Percentiles rank a stretch among this genome's conserved stretches.
These are phyloP conservation scores for Acromyrmex heyeri DNA, from an alignment of 1,140 invertebrate genomes.

Conservation along the genomic window DNA sequence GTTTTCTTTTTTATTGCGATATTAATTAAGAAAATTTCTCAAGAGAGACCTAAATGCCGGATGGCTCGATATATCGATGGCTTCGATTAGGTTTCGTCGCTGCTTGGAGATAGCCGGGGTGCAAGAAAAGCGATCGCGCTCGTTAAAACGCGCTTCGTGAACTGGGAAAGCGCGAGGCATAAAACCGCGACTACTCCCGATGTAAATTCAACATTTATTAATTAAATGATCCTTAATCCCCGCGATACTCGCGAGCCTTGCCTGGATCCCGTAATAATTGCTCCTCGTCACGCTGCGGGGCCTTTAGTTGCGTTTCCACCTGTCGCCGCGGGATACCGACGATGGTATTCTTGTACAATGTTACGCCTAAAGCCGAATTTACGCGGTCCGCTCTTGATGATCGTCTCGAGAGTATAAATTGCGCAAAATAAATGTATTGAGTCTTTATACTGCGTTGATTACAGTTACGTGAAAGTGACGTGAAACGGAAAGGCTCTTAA, in stretches of 20 bases:
- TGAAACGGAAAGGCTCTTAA: not conserved
- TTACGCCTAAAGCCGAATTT: slow-evolving; percentile 24
- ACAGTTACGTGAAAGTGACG: not conserved
- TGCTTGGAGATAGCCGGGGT: not conserved
- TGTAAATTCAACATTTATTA: slow-evolving; percentile 62
- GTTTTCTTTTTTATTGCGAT: not conserved
- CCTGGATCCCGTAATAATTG: slow-evolving; percentile 1
- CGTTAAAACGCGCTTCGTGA: not conserved
- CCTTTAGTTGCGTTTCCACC: slow-evolving; percentile 32
- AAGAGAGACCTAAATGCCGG: not conserved
- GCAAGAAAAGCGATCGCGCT: slow-evolving; percentile 46
- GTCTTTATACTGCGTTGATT: not conserved
- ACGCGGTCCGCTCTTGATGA: not conserved
- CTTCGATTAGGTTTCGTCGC: not conserved
- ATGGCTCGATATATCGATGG: slow-evolving; percentile 16
- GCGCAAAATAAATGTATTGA: not conserved
- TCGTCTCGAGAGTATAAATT: slow-evolving; percentile 1
- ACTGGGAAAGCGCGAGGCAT: slow-evolving; percentile 10
- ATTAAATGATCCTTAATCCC: slow-evolving; percentile 61
- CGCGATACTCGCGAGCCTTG: slow-evolving; percentile 25
- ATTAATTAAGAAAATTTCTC: slow-evolving; percentile 18
- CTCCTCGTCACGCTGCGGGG: slow-evolving; percentile 20
- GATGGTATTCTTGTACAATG: not conserved
- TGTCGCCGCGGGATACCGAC: slow-evolving; percentile 28
- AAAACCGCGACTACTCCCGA: slow-evolving; percentile 44